Conservation (phyloP, 2,113 vertebrate genomes). For the Pyxicephalus adspersus region DNA sequence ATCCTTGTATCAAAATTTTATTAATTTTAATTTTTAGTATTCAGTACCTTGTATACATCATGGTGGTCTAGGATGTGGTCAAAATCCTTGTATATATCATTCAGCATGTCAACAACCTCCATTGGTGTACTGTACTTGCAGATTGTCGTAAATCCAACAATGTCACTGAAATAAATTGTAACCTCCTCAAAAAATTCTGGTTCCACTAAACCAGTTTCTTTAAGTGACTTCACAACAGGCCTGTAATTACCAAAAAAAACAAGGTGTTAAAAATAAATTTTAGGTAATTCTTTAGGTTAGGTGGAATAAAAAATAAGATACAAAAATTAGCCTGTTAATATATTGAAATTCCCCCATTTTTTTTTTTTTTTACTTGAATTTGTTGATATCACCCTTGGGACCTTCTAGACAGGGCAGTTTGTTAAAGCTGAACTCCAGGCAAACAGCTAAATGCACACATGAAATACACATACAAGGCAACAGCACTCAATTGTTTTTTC, state of each 20-base stretch:
- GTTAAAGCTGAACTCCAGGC: too few species aligned
- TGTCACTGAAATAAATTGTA: conserved; percentile 97
- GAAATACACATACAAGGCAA: too few species aligned
- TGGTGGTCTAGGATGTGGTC: conserved; percentile 95
- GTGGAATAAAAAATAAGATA: too few species aligned
- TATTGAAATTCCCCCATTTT: too few species aligned
- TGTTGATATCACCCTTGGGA: too few species aligned
- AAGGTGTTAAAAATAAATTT: too few species aligned
- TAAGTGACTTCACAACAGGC: conserved; percentile 92
- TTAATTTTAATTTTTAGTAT: background rate
- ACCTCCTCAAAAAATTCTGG: conserved; percentile 95
- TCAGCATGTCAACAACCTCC: conserved; percentile 98
- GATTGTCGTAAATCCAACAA: conserved; percentile 95
- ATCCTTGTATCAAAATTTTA: background rate
- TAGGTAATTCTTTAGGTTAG: too few species aligned
- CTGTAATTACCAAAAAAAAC: conserved; percentile 64
- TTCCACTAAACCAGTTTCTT: conserved; percentile 91
- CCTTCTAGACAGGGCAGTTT: too few species aligned
- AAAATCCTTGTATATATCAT: conserved; percentile 96
- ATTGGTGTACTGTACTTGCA: conserved; percentile 98
- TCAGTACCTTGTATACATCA: conserved; percentile 96
- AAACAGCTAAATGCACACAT: too few species aligned
- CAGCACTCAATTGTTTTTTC: too few species aligned
- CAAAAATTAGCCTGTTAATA: too few species aligned
- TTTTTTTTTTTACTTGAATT: too few species aligned